A percentile compares a stretch with the other conserved stretches of the same genome.
Evolutionary conservation across 2,888 invertebrate genomes (phyloP).

Genomic region (Dynastes tityus): DNA sequence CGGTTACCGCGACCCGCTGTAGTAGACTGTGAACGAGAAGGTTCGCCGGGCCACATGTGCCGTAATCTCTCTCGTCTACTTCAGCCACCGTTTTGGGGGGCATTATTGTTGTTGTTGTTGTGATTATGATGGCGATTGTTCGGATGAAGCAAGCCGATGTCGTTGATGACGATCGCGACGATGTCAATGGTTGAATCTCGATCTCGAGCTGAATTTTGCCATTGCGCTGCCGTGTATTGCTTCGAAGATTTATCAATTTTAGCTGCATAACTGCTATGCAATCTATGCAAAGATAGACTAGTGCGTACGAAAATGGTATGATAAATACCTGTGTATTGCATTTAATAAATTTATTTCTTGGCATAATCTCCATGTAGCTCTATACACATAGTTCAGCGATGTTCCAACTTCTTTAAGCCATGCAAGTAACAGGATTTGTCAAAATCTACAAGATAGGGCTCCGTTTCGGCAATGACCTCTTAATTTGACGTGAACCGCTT

Average conservation of each 20-base stretch:
- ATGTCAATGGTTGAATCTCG: constrained; percentile 24
- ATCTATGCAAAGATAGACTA: background rate
- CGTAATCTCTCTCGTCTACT: constrained; percentile 45
- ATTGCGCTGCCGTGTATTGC: background rate
- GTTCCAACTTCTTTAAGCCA: too few relatives aligned
- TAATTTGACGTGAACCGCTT: too few relatives aligned
- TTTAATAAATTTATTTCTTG: too few relatives aligned
- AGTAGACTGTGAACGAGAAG: constrained; percentile 53
- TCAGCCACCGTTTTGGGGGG: background rate
- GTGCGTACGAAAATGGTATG: too few relatives aligned
- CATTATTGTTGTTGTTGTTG: constrained; percentile 17
- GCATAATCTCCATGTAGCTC: too few relatives aligned
- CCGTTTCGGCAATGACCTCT: too few relatives aligned
- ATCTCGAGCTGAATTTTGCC: background rate
- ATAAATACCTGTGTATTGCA: too few relatives aligned
- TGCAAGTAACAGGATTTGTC: too few relatives aligned
- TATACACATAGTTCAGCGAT: too few relatives aligned
- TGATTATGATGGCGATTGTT: constrained; percentile 42
- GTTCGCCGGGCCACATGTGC: constrained; percentile 51
- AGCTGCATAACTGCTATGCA: background rate
- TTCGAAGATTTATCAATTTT: background rate
- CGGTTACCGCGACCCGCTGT: constrained; percentile 46
- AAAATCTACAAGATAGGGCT: too few relatives aligned
- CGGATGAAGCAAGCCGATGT: background rate
- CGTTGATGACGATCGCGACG: constrained; percentile 18